Evolutionary conservation across 2,113 vertebrate species (phyloP).

Genomic region (Grantiella picta): DNA sequence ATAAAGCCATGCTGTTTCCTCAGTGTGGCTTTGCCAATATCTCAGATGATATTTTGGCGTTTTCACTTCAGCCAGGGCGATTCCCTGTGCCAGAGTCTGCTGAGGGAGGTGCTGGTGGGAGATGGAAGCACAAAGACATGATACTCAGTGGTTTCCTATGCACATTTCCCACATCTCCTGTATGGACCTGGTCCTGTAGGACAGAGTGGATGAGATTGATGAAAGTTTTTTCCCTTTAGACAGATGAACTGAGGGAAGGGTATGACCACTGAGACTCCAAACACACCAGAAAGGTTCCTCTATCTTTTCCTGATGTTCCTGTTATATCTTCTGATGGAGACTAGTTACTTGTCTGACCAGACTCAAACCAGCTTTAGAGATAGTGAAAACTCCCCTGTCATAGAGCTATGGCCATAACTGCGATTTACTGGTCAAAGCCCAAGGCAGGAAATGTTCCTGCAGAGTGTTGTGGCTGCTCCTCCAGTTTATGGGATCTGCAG

Average conservation of each 20-base stretch:
- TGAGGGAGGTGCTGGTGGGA: neutral
- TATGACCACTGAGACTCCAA: neutral
- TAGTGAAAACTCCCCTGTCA: neutral
- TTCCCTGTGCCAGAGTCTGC: neutral
- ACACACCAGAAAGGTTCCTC: neutral
- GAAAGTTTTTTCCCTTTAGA: neutral
- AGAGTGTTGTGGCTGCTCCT: neutral
- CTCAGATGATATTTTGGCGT: neutral
- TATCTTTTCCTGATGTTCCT: neutral
- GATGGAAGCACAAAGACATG: accelerated
- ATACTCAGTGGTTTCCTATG: neutral
- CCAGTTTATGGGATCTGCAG: neutral
- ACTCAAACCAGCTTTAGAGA: neutral
- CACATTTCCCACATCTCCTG: neutral
- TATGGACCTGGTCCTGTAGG: accelerated
- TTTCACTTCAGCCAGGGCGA: accelerated
- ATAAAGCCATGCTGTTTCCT: neutral
- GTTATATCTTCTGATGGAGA: neutral
- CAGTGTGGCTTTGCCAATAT: accelerated
- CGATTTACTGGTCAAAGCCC: neutral
- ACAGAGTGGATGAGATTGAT: neutral
- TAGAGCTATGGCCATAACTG: neutral
- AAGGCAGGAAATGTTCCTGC: neutral
- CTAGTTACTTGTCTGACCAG: neutral
- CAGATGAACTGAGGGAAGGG: neutral